Evolutionary conservation across 2,888 invertebrate species (phyloP).

Genomic region (Caprella mutica): DNA sequence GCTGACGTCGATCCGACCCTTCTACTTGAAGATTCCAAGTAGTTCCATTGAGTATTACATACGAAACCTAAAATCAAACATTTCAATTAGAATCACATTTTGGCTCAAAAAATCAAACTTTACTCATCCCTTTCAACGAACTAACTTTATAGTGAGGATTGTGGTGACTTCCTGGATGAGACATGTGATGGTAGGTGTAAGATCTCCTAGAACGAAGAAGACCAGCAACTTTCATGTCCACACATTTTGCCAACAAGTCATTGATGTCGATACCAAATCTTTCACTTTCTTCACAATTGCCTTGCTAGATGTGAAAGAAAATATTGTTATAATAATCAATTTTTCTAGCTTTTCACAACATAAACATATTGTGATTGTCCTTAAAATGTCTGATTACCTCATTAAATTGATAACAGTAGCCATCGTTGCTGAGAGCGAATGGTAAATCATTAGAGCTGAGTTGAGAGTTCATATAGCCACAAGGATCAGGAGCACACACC

Average conservation of each 20-base stretch:
- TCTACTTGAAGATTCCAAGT: constrained; percentile 29
- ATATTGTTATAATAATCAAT: not conserved
- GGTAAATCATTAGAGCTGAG: constrained; percentile 24
- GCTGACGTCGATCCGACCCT: constrained; percentile 13
- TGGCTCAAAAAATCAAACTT: not conserved
- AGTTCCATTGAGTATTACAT: constrained; percentile 28
- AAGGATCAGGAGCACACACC: constrained; percentile 23
- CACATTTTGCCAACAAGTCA: constrained; percentile 24
- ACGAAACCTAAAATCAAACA: constrained; percentile 21
- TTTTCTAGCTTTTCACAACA: not conserved
- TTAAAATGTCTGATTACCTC: constrained; percentile 6
- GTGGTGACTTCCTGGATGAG: constrained; percentile 18
- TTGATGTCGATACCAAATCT: constrained; percentile 31
- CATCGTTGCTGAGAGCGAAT: constrained; percentile 24
- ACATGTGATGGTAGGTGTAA: constrained; percentile 27
- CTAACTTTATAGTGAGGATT: constrained; percentile 23
- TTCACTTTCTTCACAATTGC: constrained; percentile 21
- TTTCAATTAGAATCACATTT: not conserved
- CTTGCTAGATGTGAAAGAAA: constrained; percentile 14
- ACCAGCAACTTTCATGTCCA: constrained; percentile 27
- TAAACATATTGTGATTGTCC: not conserved
- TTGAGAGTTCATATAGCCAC: constrained; percentile 17
- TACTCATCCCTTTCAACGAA: not conserved
- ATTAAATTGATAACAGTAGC: constrained; percentile 29
- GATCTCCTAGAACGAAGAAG: constrained; percentile 19